A percentile compares a stretch with the other conserved stretches of the same genome.
phyloP scores from a whole-genome alignment of 2,797 vertebrate genomes.

The Oophaga sylvatica region DNA sequence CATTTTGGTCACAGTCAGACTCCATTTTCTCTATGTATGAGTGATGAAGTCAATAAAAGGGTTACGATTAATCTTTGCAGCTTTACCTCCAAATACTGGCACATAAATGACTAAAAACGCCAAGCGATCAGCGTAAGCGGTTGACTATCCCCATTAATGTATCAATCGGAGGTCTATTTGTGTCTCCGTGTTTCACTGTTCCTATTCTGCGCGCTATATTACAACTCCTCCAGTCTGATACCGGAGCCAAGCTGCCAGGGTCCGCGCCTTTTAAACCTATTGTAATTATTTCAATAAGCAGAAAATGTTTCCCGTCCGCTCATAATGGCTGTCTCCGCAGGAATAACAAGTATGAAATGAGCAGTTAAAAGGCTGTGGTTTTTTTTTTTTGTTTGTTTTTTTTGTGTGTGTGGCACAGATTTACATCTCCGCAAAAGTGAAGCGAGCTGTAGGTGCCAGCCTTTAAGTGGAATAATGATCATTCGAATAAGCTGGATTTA shows the following conservation, averaged over 20 bases:
- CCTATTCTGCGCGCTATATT: constrained; percentile 13
- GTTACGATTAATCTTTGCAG: not conserved
- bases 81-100: not conserved
- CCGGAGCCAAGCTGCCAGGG: constrained; percentile 25
- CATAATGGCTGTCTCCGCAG: constrained; percentile 45
- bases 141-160: constrained; percentile 28
- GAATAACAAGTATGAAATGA: constrained; percentile 54
- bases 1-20: too few relatives aligned
- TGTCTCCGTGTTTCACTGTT: not conserved
- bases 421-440: constrained; percentile 33
- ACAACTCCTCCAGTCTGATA: constrained; percentile 13
- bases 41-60: too few relatives aligned
- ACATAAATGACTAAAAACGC: not conserved
- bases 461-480: constrained; percentile 43
- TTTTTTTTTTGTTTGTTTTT: too few relatives aligned
- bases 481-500: constrained; percentile 33
- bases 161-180: constrained; percentile 28
- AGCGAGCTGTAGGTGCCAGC: constrained; percentile 43
- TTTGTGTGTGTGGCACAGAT: constrained; percentile 6
- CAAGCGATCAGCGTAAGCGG: not conserved
- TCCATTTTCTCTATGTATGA: not conserved
- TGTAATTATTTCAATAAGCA: constrained; percentile 55
- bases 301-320: constrained; percentile 43
- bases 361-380: constrained; percentile 41
- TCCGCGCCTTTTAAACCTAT: constrained; percentile 46